Evolutionary conservation across 2,797 vertebrate species (phyloP), one percentile per base, ranked within the genome.

Genomic region (Apodemus agrarius): DNA sequence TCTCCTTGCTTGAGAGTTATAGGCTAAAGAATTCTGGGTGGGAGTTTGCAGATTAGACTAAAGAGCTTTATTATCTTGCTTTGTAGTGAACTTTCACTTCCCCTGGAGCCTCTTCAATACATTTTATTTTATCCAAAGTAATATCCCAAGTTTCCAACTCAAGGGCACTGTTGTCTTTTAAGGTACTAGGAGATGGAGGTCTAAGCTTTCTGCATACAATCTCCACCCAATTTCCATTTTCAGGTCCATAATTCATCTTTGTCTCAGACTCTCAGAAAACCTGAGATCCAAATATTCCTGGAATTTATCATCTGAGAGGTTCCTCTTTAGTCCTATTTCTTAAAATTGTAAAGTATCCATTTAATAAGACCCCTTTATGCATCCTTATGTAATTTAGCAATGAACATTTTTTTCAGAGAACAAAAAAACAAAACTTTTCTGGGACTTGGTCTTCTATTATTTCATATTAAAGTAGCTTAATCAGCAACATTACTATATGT

Each of bases 381-480:
- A 40, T 72, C 63, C 81, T 85, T 40, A 80, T 31, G 6, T 89
- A 85, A 89, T 80, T 94, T 91, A 63, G 8, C 89, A 43, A 61
- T 89, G 4, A 75, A 54, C 13, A 75, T 65, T 65, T 75, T 75
- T 83, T 84, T 54, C 52, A 84, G 14, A 57, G 54, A 49, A 75
- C 57, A 29, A 69, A 75, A 75, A 75, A 72, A 54, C n/a, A 37
- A 89, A 81, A 29, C 17, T 61, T 92, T 75, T 89, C 24, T 54
- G 29, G 43, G 34, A 31, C 54, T 86, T 22, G 43, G 37, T 89
- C 67, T 81, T 85, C 88, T 85, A 75, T 14, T 40, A 88, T 49
- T 78, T 87, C 63, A 74, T 84, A 72, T 80, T 74, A 94, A 54
- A 80, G 52, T 13, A 94, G 16, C 43, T 91, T 76, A 43, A 79